These are phyloP conservation scores for Listrodromus nycthemerus DNA, from an alignment of 2,888 invertebrate genomes.

Conservation along the genomic window DNA sequence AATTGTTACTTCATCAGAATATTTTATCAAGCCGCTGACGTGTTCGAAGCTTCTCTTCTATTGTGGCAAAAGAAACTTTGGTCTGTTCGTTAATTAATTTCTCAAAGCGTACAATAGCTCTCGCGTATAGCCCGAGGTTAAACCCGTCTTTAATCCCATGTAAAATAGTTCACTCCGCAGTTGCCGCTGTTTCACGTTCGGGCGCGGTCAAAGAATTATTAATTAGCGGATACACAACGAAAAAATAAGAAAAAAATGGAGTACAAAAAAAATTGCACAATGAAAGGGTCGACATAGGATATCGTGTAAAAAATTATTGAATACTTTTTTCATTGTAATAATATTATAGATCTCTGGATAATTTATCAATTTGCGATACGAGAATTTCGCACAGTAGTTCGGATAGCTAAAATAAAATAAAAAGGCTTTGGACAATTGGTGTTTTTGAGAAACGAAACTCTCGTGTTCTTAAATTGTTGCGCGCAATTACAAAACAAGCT, in stretches of 20 bases:
- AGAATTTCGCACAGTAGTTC: no score
- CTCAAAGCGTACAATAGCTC: conserved; percentile 24
- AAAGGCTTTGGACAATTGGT: no score
- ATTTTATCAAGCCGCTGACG: conserved; percentile 4
- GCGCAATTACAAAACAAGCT: no score
- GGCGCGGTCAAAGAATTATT: conserved; percentile 4
- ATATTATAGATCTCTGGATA: not conserved
- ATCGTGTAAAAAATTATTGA: not conserved
- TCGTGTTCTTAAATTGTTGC: no score
- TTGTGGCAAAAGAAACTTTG: conserved; percentile 41
- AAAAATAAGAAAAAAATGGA: not conserved
- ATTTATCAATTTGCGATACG: not conserved
- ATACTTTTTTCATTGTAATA: not conserved
- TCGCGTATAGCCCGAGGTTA: not conserved
- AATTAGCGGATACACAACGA: not conserved
- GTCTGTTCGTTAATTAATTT: conserved; percentile 66
- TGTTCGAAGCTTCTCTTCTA: not conserved
- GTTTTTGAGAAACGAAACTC: no score
- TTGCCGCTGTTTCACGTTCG: not conserved
- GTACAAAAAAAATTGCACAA: not conserved
- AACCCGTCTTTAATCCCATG: not conserved
- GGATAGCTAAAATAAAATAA: no score
- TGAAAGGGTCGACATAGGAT: not conserved
- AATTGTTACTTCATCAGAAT: conserved; percentile 11
- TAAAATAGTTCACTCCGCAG: not conserved